Conservation (phyloP, 2,888 invertebrate genomes). For the Philaethria dido region DNA sequence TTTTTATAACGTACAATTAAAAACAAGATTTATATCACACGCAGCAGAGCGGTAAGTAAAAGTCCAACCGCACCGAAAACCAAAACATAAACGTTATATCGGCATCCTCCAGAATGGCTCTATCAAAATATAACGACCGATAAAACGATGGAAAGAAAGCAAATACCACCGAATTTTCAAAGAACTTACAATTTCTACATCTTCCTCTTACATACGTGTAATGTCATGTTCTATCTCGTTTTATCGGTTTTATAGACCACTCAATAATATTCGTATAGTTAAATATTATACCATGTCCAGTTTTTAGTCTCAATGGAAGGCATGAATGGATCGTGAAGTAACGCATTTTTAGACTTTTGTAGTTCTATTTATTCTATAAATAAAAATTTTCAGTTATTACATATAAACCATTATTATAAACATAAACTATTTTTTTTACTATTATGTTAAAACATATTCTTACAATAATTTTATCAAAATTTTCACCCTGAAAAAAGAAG, state of each 20-base stretch:
- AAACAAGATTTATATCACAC: not conserved
- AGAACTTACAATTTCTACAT: constrained; percentile 76
- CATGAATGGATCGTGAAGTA: not conserved
- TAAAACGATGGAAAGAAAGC: constrained; percentile 83
- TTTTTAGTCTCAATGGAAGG: constrained; percentile 57
- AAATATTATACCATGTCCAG: constrained; percentile 82
- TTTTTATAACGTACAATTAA: not conserved
- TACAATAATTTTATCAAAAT: too few relatives aligned
- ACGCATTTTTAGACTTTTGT: not conserved
- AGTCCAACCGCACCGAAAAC: constrained; percentile 55
- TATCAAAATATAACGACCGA: constrained; percentile 83
- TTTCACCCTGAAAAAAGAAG: too few relatives aligned
- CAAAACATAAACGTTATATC: constrained; percentile 82
- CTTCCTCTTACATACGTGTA: constrained; percentile 62
- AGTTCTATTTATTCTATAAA: not conserved
- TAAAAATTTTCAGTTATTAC: too few relatives aligned
- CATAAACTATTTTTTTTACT: too few relatives aligned
- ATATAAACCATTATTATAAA: too few relatives aligned
- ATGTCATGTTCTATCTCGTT: constrained; percentile 63
- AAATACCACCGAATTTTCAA: constrained; percentile 79
- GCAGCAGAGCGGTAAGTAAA: constrained; percentile 17
- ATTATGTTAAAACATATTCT: too few relatives aligned
- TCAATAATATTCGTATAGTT: constrained; percentile 79
- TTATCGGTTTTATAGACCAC: constrained; percentile 74
- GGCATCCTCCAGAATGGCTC: constrained; percentile 77